A percentile compares a stretch with the other conserved stretches of the same genome.
Conservation (phyloP, 2,113 vertebrate genomes). For the Halichoeres trimaculatus region DNA sequence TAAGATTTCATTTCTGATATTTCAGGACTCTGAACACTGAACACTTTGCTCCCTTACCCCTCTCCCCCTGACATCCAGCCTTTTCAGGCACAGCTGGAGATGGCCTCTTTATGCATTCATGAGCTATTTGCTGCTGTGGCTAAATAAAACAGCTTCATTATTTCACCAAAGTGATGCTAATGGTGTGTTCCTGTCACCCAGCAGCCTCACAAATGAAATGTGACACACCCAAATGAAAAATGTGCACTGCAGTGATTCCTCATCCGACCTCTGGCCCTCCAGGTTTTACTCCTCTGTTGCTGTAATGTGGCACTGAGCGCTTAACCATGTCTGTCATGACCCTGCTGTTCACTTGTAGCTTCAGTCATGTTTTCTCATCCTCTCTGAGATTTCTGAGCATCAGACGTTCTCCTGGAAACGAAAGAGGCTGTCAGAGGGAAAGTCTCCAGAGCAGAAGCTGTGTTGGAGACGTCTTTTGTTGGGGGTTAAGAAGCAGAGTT, state of each 20-base stretch:
- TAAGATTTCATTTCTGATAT: neutral
- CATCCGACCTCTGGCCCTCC: conserved; percentile 81
- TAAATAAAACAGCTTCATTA: conserved; percentile 93
- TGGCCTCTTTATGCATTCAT: conserved; percentile 89
- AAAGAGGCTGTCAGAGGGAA: no score
- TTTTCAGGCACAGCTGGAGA: conserved; percentile 60
- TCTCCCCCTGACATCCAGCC: conserved; percentile 68
- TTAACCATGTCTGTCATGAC: conserved; percentile 88
- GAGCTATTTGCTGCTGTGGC: conserved; percentile 81
- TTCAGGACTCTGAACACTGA: neutral
- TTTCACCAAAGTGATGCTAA: conserved; percentile 90
- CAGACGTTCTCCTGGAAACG: no score
- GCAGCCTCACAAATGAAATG: conserved; percentile 92
- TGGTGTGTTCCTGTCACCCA: conserved; percentile 87
- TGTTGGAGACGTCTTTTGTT: conserved; percentile 30
- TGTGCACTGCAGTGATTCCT: conserved; percentile 51
- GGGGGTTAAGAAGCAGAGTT: conserved; percentile 4
- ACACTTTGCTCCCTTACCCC: neutral
- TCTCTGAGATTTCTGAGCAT: no score
- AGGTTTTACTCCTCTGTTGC: conserved; percentile 89
- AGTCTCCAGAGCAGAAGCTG: conserved; percentile 4
- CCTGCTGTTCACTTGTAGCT: conserved; percentile 84
- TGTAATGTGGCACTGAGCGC: conserved; percentile 90
- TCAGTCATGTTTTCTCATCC: neutral
- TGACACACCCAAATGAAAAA: conserved; percentile 88